Evolutionary conservation across 2,888 invertebrate genomes (phyloP), one percentile per base, ranked within the genome.

Genomic region (Timema cristinae): DNA sequence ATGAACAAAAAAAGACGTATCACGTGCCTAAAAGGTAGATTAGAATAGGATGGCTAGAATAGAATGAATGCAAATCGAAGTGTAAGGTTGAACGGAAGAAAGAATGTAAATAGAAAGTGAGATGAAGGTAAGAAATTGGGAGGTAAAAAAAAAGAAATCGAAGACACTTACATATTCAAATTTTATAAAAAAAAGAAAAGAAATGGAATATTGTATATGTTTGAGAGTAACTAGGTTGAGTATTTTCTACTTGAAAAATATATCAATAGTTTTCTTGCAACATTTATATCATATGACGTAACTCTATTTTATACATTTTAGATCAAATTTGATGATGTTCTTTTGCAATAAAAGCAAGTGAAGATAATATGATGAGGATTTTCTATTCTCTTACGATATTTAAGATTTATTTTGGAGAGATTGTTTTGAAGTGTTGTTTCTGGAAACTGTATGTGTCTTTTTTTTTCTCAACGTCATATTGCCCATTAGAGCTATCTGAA

Each of bases 101-200:
- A n/a, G n/a, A 63, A 48, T 11, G 63, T 63, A 63, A 63, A 63
- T 63, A 63, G 63, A 63, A 63, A 63, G 63, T 63, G 63, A 63
- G 63, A 63, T 63, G 63, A 63, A 32, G 63, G 32, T 8, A 8
- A 32, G 63, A 48, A 48, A 48, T 47, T 8, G 63, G 63, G 48
- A 63, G 63, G 63, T 48, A 9, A 9, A 59, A 59, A 48, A 63
- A 63, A 63, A 63, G 63, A 48, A 63, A 63, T 48, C 48, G 47
- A 63, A 63, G 63, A 63, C 63, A 63, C 47, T 63, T 63, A 63
- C 63, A 48, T 48, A 63, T 63, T 63, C 48, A 47, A 63, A 63
- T 63, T 63, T 63, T 15, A n/a, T 54, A 4, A 54, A 54, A 4
- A 54, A 54, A 54, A 54, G n/a, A 54, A 54, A 54, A 54, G n/a